Percentiles rank a stretch among this genome's conserved stretches.
Evolutionary conservation across 2,797 vertebrate species (phyloP).

Genomic region (Crenuchus spilurus): DNA sequence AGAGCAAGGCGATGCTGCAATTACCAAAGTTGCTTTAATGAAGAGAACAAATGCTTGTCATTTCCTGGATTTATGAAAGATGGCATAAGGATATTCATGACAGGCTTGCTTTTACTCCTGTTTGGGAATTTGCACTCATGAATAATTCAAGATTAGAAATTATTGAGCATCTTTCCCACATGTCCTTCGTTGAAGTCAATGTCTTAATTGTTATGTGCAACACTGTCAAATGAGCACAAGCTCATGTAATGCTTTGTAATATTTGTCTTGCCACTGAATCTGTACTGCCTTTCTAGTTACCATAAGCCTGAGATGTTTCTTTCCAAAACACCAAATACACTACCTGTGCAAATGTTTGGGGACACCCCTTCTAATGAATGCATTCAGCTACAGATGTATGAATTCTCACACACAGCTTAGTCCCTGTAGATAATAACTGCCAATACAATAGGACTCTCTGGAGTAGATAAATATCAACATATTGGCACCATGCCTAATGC

Average conservation of each 20-base stretch:
- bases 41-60: conserved; percentile 45
- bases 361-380: too few species aligned
- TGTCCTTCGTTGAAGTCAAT: conserved; percentile 25
- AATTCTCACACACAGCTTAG: too few species aligned
- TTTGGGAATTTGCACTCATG: conserved; percentile 31
- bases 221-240: conserved; percentile 1
- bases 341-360: too few species aligned
- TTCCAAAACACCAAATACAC: too few species aligned
- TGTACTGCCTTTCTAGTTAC: neutral
- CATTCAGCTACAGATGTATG: too few species aligned
- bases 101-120: conserved; percentile 11
- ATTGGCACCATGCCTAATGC: too few species aligned
- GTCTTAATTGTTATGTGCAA: conserved; percentile 17
- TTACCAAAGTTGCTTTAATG: conserved; percentile 36
- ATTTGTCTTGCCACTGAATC: neutral
- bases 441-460: too few species aligned
- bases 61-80: conserved; percentile 50
- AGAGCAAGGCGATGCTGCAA: conserved; percentile 41
- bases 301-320: neutral
- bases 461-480: too few species aligned
- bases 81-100: conserved; percentile 41
- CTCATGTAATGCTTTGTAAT: neutral
- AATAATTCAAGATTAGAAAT: conserved; percentile 34
- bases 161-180: neutral
- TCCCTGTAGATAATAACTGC: too few species aligned